phyloP scores from a whole-genome alignment of 1,140 invertebrate genomes.

The Adoxophyes honmai region DNA sequence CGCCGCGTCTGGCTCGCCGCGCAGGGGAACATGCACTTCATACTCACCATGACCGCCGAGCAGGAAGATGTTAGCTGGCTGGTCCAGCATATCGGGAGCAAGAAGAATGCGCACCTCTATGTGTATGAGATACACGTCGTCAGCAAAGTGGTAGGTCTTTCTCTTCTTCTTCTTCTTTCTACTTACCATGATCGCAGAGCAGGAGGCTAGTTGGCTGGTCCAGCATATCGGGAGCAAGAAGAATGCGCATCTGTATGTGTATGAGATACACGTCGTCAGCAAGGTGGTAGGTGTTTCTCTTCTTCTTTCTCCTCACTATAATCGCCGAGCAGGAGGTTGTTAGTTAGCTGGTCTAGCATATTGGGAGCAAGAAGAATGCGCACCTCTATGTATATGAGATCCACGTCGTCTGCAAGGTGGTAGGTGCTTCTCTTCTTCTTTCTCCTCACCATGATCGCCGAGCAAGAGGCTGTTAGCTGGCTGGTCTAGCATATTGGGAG shows the following conservation, averaged over 20 bases:
- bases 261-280: conserved; percentile 68
- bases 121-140: conserved; percentile 70
- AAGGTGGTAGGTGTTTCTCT: no score
- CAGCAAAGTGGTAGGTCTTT: conserved; percentile 30
- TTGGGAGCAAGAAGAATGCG: conserved; percentile 62
- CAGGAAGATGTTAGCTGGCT: conserved; percentile 64
- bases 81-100: conserved; percentile 68
- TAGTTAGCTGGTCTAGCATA: conserved; percentile 68
- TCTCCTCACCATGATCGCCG: conserved; percentile 67
- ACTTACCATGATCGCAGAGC: no score
- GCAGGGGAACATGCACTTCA: conserved; percentile 65
- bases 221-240: conserved; percentile 66
- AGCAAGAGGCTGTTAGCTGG: conserved; percentile 66
- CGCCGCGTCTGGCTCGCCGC: conserved; percentile 52
- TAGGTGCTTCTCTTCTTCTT: no score
- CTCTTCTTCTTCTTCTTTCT: no score
- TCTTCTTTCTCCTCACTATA: conserved; percentile 68
- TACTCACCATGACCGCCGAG: conserved; percentile 68
- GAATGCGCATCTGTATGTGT: conserved; percentile 58
- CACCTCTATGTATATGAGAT: conserved; percentile 69
- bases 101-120: conserved; percentile 56
- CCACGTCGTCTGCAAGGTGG: conserved; percentile 47
- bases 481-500: conserved; percentile 67
- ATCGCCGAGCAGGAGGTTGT: conserved; percentile 65
- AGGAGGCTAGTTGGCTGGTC: no score